Conservation (phyloP, 2,888 invertebrate species). For the Epirrita christyi region DNA sequence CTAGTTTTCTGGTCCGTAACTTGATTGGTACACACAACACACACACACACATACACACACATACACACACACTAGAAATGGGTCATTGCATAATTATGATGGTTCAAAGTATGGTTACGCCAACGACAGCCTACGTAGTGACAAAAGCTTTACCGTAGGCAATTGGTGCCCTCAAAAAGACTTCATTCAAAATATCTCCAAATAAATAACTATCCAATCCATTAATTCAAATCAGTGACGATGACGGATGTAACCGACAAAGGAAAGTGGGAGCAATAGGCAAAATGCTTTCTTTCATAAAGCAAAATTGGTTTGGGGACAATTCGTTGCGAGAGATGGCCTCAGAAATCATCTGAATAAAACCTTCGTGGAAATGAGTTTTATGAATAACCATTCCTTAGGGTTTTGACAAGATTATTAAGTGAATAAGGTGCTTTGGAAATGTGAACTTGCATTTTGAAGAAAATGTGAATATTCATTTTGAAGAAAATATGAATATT, state of each 20-base stretch:
- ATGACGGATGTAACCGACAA: slow-evolving; percentile 69
- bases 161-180: background rate
- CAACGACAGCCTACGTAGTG: no score
- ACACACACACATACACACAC: no score
- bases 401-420: slow-evolving; percentile 14
- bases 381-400: slow-evolving; percentile 18
- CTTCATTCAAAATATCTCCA: slow-evolving; percentile 8
- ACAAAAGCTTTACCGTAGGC: no score
- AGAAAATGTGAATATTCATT: background rate
- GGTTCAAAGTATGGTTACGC: no score
- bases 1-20: no score
- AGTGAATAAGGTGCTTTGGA: slow-evolving; percentile 1
- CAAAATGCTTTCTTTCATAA: slow-evolving; percentile 78
- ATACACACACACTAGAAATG: no score
- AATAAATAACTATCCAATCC: slow-evolving; percentile 54
- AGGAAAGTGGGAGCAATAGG: slow-evolving; percentile 75
- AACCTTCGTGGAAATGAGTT: slow-evolving; percentile 25
- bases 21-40: no score
- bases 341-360: slow-evolving; percentile 53
- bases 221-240: slow-evolving; percentile 58
- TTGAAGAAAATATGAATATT: background rate
- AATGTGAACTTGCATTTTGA: background rate
- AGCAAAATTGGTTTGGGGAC: slow-evolving; percentile 74
- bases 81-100: no score
- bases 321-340: slow-evolving; percentile 56